Conservation (phyloP, 92 coral and sea anemone genomes). For the Epizoanthus scotinus region DNA sequence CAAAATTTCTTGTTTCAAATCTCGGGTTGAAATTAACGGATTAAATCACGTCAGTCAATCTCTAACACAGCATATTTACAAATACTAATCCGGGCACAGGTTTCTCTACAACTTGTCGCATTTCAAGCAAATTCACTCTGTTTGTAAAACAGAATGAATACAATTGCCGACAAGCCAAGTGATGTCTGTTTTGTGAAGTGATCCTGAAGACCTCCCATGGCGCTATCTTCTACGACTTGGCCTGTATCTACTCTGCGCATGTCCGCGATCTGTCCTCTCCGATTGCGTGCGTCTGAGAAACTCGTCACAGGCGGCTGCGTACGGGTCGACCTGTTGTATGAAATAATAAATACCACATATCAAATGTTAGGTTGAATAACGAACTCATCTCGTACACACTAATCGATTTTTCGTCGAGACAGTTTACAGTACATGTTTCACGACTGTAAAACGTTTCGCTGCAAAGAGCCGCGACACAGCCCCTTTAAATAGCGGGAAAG, state of each 20-base stretch:
- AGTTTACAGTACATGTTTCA: too few species aligned
- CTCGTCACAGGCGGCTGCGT: slow-evolving; percentile 94
- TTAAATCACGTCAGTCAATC: neutral
- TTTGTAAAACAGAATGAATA: slow-evolving; percentile 10
- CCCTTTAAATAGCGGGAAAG: too few species aligned
- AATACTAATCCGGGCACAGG: neutral
- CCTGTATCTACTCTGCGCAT: slow-evolving; percentile 68
- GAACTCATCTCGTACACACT: too few species aligned
- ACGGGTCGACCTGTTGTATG: slow-evolving; percentile 76
- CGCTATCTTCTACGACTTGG: slow-evolving; percentile 38
- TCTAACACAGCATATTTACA: slow-evolving; percentile 6
- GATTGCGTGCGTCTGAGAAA: slow-evolving; percentile 84
- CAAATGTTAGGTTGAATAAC: neutral
- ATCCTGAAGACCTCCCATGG: neutral
- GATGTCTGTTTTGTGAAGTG: neutral
- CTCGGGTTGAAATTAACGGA: neutral
- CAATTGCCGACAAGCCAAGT: neutral
- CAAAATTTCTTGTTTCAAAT: neutral
- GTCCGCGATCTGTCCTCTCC: slow-evolving; percentile 63
- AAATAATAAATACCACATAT: neutral
- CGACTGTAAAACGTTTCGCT: neutral
- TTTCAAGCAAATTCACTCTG: neutral
- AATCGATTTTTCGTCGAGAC: too few species aligned
- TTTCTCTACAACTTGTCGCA: neutral
- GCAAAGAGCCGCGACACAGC: neutral